These are phyloP conservation scores for Megastigmus dorsalis DNA, from an alignment of 2,888 invertebrate genomes.

Conservation along the genomic window DNA sequence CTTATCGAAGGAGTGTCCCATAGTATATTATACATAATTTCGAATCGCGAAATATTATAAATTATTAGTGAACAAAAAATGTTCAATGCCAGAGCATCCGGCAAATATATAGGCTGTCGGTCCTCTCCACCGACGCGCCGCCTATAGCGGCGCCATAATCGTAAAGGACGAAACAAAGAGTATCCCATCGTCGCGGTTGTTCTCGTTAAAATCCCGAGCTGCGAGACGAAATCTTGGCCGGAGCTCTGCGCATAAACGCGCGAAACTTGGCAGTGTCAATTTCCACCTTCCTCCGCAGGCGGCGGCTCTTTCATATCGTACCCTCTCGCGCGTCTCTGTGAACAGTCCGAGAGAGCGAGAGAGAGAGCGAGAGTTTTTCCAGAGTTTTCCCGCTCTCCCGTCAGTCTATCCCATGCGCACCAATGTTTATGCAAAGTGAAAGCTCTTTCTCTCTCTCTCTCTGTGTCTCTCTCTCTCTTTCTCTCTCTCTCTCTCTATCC, in stretches of 20 bases:
- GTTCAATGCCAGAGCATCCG: too few relatives aligned
- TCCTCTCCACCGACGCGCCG: too few relatives aligned
- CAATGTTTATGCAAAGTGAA: slow-evolving; percentile 51
- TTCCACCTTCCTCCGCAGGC: neutral
- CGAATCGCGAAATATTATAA: too few relatives aligned
- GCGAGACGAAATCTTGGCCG: slow-evolving; percentile 14
- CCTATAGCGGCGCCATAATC: neutral
- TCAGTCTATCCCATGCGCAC: slow-evolving; percentile 8
- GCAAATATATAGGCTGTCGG: too few relatives aligned
- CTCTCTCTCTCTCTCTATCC: too few relatives aligned
- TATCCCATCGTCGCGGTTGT: neutral
- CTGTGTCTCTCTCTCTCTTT: neutral
- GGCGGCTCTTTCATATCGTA: neutral
- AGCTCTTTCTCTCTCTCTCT: neutral
- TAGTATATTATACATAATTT: too few relatives aligned
- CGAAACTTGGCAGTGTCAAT: neutral
- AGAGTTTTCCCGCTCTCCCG: slow-evolving; percentile 3
- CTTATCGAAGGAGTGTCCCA: too few relatives aligned
- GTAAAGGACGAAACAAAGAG: neutral
- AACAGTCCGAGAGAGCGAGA: neutral
- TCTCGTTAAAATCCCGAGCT: slow-evolving; percentile 4
- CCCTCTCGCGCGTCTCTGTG: too few relatives aligned
- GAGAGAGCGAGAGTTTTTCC: slow-evolving; percentile 20
- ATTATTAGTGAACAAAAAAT: too few relatives aligned
- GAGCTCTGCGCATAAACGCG: neutral